Conservation (phyloP, 1,140 invertebrate genomes). For the Pemphigus obesinymphae region DNA sequence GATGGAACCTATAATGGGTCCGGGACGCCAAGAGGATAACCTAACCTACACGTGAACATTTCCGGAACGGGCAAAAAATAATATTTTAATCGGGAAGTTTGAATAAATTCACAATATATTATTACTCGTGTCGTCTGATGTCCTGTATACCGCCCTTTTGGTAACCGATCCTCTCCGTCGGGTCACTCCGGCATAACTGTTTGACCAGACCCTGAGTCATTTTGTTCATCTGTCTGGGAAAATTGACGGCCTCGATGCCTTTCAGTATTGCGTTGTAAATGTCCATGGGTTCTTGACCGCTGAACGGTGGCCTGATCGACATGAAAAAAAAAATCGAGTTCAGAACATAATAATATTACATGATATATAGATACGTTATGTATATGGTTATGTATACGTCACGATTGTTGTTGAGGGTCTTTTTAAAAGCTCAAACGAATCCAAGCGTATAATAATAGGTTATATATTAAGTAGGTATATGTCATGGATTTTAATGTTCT, state of each 20-base stretch:
- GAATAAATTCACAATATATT: neutral
- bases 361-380: too few species aligned
- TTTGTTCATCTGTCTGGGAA: slow-evolving; percentile 73
- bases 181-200: slow-evolving; percentile 79
- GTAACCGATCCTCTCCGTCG: slow-evolving; percentile 89
- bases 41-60: too few species aligned
- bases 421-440: too few species aligned
- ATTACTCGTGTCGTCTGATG: slow-evolving; percentile 85
- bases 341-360: too few species aligned
- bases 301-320: slow-evolving; percentile 77
- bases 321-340: neutral
- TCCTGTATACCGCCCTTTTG: slow-evolving; percentile 85
- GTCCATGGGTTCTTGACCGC: slow-evolving; percentile 86
- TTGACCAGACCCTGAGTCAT: slow-evolving; percentile 79
- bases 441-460: too few species aligned
- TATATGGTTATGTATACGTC: too few species aligned
- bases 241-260: slow-evolving; percentile 84
- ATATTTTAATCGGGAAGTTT: neutral
- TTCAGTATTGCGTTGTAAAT: slow-evolving; percentile 94
- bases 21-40: too few species aligned
- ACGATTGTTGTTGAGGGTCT: too few species aligned
- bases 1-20: too few species aligned
- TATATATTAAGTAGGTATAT: too few species aligned
- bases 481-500: too few species aligned
- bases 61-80: too few species aligned